Percentiles rank a stretch among this genome's conserved stretches.
Conservation (phyloP, 2,113 vertebrate genomes). For the Bambusicola thoracicus region DNA sequence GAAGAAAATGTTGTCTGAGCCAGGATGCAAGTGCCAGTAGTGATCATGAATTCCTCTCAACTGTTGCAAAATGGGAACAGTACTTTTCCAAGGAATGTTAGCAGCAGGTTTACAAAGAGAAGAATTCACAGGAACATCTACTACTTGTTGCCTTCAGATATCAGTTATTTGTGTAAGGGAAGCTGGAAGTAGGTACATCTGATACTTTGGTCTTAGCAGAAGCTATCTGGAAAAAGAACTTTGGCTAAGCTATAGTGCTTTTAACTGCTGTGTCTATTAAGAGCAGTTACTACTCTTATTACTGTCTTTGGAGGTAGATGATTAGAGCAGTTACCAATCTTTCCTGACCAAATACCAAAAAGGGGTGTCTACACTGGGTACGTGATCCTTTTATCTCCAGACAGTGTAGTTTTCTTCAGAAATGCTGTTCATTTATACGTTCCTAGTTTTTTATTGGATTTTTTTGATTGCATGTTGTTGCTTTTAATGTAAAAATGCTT, state of each 20-base stretch:
- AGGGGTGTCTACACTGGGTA: background rate
- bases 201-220: background rate
- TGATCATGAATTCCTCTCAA: background rate
- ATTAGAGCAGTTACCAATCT: conserved; percentile 3
- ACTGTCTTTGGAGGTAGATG: background rate
- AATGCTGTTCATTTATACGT: background rate
- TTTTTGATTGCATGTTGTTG: background rate
- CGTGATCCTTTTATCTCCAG: background rate
- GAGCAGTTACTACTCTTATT: background rate
- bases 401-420: background rate
- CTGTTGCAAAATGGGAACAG: background rate
- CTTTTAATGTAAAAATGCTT: background rate
- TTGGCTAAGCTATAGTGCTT: background rate
- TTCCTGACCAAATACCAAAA: background rate
- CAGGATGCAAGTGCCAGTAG: rapidly evolving
- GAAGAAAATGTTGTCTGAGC: background rate
- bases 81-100: background rate
- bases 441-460: background rate
- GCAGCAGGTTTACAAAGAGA: background rate
- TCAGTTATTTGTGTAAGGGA: rapidly evolving
- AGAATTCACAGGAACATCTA: rapidly evolving
- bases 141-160: background rate
- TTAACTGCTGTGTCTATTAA: background rate
- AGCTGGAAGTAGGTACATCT: background rate
- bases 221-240: background rate